Evolutionary conservation across 2,888 invertebrate species (phyloP).

Genomic region (Suillia variegata): DNA sequence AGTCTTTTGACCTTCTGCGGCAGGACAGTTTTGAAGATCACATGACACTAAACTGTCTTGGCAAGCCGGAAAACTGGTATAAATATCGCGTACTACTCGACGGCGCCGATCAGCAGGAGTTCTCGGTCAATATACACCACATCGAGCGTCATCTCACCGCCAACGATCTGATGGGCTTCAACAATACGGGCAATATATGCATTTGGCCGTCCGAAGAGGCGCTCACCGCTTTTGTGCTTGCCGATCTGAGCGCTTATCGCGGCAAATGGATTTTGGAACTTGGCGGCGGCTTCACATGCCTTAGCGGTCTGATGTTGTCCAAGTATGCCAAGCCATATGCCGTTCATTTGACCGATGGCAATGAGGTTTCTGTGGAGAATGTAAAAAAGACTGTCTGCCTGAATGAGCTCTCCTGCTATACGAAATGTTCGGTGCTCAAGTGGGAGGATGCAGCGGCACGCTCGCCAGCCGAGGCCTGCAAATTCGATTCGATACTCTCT

Average conservation of each 20-base stretch:
- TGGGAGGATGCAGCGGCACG: conserved; percentile 62
- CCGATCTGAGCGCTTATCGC: conserved; percentile 69
- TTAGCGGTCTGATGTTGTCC: conserved; percentile 76
- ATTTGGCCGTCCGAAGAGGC: conserved; percentile 83
- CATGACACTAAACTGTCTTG: conserved; percentile 58
- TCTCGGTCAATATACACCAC: conserved; percentile 66
- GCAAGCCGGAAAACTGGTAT: conserved; percentile 66
- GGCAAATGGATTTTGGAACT: conserved; percentile 75
- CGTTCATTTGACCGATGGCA: conserved; percentile 79
- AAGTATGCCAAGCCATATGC: conserved; percentile 69
- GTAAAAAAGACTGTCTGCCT: conserved; percentile 69
- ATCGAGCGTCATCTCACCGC: conserved; percentile 70
- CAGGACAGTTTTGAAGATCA: conserved; percentile 62
- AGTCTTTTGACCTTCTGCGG: conserved; percentile 66
- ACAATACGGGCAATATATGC: conserved; percentile 80
- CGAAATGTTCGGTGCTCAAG: conserved; percentile 65
- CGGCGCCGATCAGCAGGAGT: conserved; percentile 49
- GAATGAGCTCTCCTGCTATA: conserved; percentile 67
- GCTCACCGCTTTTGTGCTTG: conserved; percentile 71
- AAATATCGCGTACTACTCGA: conserved; percentile 66
- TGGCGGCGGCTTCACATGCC: conserved; percentile 84
- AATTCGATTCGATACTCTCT: conserved; percentile 75
- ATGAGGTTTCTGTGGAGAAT: conserved; percentile 76
- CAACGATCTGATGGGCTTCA: conserved; percentile 77
- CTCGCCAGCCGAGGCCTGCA: conserved; percentile 55